A percentile compares a stretch with the other conserved stretches of the same genome.
Evolutionary conservation across 2,888 invertebrate genomes (phyloP).

Genomic region (Branchellion lobata): DNA sequence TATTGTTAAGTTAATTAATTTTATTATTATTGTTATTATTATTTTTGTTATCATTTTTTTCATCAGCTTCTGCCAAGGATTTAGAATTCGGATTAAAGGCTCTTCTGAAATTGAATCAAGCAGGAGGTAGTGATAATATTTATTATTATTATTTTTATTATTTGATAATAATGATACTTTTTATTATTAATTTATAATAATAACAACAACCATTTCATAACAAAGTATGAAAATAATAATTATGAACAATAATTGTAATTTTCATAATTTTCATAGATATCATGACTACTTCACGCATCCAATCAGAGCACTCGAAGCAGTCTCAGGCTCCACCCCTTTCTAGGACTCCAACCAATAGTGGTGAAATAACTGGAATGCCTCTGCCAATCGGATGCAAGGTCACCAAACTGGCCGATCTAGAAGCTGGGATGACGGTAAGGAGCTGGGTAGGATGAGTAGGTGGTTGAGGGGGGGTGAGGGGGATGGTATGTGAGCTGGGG

Average conservation of each 20-base stretch:
- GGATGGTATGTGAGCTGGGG: too few species aligned
- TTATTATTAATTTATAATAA: too few species aligned
- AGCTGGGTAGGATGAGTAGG: too few species aligned
- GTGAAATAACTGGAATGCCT: not conserved
- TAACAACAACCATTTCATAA: too few species aligned
- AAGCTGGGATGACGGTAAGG: slow-evolving; percentile 38
- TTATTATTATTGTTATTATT: too few species aligned
- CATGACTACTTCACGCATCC: too few species aligned
- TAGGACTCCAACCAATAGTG: not conserved
- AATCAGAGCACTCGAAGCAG: not conserved
- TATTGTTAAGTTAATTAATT: too few species aligned
- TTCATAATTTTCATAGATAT: too few species aligned
- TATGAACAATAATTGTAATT: too few species aligned
- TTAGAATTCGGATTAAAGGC: not conserved
- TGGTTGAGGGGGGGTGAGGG: too few species aligned
- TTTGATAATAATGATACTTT: not conserved
- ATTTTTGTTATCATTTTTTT: not conserved
- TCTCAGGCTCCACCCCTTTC: not conserved
- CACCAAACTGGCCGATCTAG: slow-evolving; percentile 49
- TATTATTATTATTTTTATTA: not conserved
- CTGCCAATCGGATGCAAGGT: slow-evolving; percentile 48
- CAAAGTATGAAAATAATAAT: slow-evolving; percentile 1
- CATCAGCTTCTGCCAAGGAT: slow-evolving; percentile 7
- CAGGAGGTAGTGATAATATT: not conserved
- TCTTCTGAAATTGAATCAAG: not conserved